A percentile compares a stretch with the other conserved stretches of the same genome.
Conservation (phyloP, 2,888 invertebrate species). For the Zaprionus lineosus region DNA sequence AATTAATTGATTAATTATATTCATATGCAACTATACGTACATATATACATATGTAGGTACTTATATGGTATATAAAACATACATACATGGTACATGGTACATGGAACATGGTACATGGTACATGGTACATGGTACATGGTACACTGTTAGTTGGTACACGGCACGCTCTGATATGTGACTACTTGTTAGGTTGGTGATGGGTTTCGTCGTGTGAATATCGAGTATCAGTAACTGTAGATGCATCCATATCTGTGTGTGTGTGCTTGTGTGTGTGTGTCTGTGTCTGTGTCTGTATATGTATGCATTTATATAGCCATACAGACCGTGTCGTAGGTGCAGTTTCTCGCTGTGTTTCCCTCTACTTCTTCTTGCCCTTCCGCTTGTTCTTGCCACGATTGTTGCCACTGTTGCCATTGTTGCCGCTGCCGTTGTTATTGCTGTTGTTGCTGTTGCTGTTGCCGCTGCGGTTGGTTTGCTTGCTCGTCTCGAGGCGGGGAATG, state of each 20-base stretch:
- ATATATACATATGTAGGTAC: conserved; percentile 26
- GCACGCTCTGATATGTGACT: conserved; percentile 52
- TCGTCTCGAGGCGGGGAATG: conserved; percentile 70
- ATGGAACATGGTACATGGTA: conserved; percentile 28
- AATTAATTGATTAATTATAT: conserved; percentile 59
- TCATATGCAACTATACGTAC: conserved; percentile 37
- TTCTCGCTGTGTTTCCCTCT: conserved; percentile 4
- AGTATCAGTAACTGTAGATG: too few relatives aligned
- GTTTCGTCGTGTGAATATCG: too few relatives aligned
- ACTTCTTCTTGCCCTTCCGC: conserved; percentile 76
- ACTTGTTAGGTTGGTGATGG: background rate
- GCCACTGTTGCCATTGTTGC: conserved; percentile 45
- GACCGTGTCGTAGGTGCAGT: conserved; percentile 60
- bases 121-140: conserved; percentile 24
- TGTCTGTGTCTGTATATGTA: conserved; percentile 20
- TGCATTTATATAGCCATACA: conserved; percentile 33
- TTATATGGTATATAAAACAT: conserved; percentile 19
- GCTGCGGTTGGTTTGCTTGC: conserved; percentile 41
- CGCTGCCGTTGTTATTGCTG: conserved; percentile 39
- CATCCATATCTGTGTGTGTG: too few relatives aligned
- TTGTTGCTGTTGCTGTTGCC: conserved; percentile 22
- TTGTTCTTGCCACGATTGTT: conserved; percentile 70
- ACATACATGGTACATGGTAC: conserved; percentile 33
- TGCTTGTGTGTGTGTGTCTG: too few relatives aligned
- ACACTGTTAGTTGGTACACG: too few relatives aligned